Evolutionary conservation across 2,113 vertebrate species (phyloP), one percentile per base, ranked within the genome.

Genomic region (Malaclemys terrapin): DNA sequence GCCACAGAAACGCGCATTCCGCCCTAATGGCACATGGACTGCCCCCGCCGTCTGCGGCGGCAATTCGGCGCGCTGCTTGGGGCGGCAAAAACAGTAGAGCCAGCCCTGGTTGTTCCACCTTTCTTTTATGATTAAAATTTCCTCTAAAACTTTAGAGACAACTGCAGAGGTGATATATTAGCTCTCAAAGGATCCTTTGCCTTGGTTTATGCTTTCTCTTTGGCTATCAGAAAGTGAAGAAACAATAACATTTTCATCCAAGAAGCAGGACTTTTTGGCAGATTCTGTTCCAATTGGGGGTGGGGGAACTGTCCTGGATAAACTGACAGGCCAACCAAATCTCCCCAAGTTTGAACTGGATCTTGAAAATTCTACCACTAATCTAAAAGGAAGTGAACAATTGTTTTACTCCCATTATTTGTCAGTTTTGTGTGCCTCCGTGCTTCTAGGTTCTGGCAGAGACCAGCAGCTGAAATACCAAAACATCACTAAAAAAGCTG

Each of bases 121-220:
- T 90, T 16, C 14, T 82, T 80, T 89, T 88, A 47, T 4, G 49
- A 95, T 52, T 88, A 62, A 76, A 85, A 78, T 90, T 80, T 94
- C 19, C 85, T 91, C 91, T 83, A 96, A 89, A 91, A 83, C 6
- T 84, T 92, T 53, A 59, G 10, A 11, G 35, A 69, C 12, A 8
- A 69, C 62, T 19, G 35, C 31, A 69, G 35, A n/a, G 62, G 8
- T 47, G 45, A 47, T 47, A 47, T 47, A 47, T 47, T 47, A 47
- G 45, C 45, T 47, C 45, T 47, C 45, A 47, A 47, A 47, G 45
- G 45, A 47, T 47, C 7, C 45, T 47, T 47, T 47, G 45, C 45
- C 45, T 47, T 47, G 45, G 45, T 47, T 47, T 47, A 8, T 47
- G 45, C 45, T 47, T 8, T 47, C 45, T 47, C 45, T 47, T 47